A percentile compares a stretch with the other conserved stretches of the same genome.
phyloP scores from a whole-genome alignment of 2,797 vertebrate genomes.

The Trichosurus vulpecula region DNA sequence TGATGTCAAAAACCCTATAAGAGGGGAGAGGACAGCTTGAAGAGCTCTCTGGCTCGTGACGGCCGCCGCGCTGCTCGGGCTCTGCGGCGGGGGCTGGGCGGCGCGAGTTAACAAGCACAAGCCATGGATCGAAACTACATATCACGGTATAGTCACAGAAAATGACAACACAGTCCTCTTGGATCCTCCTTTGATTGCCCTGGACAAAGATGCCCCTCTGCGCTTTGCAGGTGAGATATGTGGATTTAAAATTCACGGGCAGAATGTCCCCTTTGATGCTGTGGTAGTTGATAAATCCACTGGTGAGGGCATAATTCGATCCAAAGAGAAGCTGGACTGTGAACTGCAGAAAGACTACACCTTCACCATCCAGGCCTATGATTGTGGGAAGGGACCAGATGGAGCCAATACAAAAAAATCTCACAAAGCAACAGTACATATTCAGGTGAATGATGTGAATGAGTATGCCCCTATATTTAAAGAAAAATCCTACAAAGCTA shows the following conservation, averaged over 20 bases:
- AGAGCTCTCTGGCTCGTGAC: no score
- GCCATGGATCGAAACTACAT: slow-evolving; percentile 98
- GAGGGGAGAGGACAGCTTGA: no score
- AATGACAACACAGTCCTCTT: slow-evolving; percentile 96
- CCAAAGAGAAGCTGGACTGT: slow-evolving; percentile 96
- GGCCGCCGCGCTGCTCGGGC: no score
- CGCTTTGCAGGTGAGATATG: slow-evolving; percentile 99
- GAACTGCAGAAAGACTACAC: slow-evolving; percentile 98
- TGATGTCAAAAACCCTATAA: no score
- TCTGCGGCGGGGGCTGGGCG: no score
- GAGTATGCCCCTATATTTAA: slow-evolving; percentile 97
- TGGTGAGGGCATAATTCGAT: slow-evolving; percentile 94
- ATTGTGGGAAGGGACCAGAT: slow-evolving; percentile 96
- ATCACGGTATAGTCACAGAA: slow-evolving; percentile 97
- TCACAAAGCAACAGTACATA: slow-evolving; percentile 97
- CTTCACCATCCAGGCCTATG: slow-evolving; percentile 97
- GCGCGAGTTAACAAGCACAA: slow-evolving; percentile 99
- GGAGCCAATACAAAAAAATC: slow-evolving; percentile 94
- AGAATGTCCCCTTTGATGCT: slow-evolving; percentile 97
- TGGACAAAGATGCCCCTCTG: slow-evolving; percentile 97
- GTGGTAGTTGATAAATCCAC: slow-evolving; percentile 98
- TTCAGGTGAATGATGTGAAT: slow-evolving; percentile 98
- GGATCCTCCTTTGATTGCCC: slow-evolving; percentile 95
- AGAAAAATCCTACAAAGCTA: slow-evolving; percentile 97
- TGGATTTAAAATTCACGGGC: slow-evolving; percentile 98